Conservation (phyloP, 2,797 vertebrate species). For the Semotilus atromaculatus region DNA sequence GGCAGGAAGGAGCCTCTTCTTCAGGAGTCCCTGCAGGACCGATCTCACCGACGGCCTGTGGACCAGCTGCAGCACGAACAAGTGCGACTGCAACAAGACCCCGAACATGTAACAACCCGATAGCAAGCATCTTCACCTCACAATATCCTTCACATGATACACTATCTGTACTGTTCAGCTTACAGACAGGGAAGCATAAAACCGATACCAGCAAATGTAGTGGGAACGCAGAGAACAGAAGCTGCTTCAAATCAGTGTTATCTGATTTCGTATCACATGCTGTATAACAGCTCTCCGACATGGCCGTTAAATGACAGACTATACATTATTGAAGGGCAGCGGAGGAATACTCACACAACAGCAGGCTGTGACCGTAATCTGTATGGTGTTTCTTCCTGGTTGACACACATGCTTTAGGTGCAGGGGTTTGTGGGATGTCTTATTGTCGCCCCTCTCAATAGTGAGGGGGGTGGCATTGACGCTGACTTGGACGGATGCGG, state of each 20-base stretch:
- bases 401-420: constrained; percentile 99
- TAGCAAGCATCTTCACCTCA: constrained; percentile 31
- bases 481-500: constrained; percentile 98
- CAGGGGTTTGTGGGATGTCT: constrained; percentile 98
- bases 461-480: constrained; percentile 98
- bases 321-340: constrained; percentile 46
- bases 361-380: constrained; percentile 98
- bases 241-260: constrained; percentile 50
- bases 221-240: constrained; percentile 24
- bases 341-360: constrained; percentile 89
- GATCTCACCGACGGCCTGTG: constrained; percentile 96
- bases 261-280: constrained; percentile 49
- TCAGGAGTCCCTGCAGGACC: constrained; percentile 94
- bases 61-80: constrained; percentile 98
- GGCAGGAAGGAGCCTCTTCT: constrained; percentile 96
- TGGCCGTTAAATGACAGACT: constrained; percentile 37
- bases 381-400: constrained; percentile 98
- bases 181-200: constrained; percentile 41
- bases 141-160: constrained; percentile 45
- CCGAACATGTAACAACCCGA: constrained; percentile 42
- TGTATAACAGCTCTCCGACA: constrained; percentile 26
- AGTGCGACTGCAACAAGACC: constrained; percentile 86
- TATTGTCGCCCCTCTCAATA: constrained; percentile 98
- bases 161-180: constrained; percentile 33
- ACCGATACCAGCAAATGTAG: constrained; percentile 40